Evolutionary conservation across 2,888 invertebrate genomes (phyloP).

Genomic region (Proisotoma minuta): DNA sequence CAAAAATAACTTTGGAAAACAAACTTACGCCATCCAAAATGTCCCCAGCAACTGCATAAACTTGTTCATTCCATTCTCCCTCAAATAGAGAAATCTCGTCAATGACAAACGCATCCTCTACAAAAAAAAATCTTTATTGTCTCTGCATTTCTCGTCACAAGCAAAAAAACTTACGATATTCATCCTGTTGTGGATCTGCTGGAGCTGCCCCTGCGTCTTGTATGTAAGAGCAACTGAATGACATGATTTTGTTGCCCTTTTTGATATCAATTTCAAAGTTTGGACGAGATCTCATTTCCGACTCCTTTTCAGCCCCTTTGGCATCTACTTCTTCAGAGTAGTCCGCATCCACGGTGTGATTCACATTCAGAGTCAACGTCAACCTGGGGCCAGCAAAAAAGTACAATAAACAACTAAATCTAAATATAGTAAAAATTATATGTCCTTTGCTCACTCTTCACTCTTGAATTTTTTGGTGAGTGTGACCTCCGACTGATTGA

Average conservation of each 20-base stretch:
- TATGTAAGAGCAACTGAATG: constrained; percentile 79
- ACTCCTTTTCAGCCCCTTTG: constrained; percentile 65
- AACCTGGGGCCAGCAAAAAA: constrained; percentile 58
- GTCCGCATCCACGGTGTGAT: constrained; percentile 87
- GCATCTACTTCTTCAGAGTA: constrained; percentile 50
- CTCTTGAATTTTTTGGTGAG: constrained; percentile 57
- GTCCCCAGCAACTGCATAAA: constrained; percentile 86
- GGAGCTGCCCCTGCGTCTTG: constrained; percentile 55
- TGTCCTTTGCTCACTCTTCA: constrained; percentile 57
- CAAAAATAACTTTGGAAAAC: too few relatives aligned
- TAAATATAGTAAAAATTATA: not conserved
- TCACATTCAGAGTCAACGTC: constrained; percentile 80
- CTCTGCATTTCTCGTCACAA: too few relatives aligned
- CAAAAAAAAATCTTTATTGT: not conserved
- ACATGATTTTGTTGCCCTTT: constrained; percentile 70
- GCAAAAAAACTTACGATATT: constrained; percentile 50
- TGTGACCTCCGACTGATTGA: constrained; percentile 78
- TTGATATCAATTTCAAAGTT: constrained; percentile 83
- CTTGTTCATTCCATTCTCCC: constrained; percentile 80
- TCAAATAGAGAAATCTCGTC: constrained; percentile 86
- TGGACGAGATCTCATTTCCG: constrained; percentile 86
- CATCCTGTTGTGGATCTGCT: constrained; percentile 49
- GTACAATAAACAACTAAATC: not conserved
- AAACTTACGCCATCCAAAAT: constrained; percentile 84
- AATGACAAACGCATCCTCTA: constrained; percentile 85